Percentiles rank a stretch among this genome's conserved stretches.
phyloP scores from a whole-genome alignment of 1,140 invertebrate species.

The Vanessa atalanta region DNA sequence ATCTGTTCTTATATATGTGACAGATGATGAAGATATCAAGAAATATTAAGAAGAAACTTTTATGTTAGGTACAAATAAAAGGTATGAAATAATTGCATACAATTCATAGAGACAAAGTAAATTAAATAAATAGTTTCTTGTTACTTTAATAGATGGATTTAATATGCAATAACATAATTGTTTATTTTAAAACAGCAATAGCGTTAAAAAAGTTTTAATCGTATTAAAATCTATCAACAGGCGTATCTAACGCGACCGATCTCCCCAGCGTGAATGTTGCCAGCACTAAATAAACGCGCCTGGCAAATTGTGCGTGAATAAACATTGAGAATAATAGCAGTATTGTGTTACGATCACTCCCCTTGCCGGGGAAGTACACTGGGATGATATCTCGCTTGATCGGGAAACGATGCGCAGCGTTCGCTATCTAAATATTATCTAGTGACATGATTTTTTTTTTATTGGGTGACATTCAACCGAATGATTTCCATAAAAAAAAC shows the following conservation, averaged over 20 bases:
- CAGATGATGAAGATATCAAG: too few species aligned
- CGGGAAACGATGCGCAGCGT: slow-evolving; percentile 39
- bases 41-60: too few species aligned
- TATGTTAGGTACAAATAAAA: too few species aligned
- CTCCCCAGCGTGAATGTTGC: slow-evolving; percentile 51
- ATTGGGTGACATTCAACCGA: not conserved
- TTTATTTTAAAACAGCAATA: slow-evolving; percentile 2
- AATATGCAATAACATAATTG: not conserved
- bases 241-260: slow-evolving; percentile 6
- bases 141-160: not conserved
- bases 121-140: not conserved
- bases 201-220: slow-evolving; percentile 44
- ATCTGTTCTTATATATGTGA: too few species aligned
- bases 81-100: too few species aligned
- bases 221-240: slow-evolving; percentile 49
- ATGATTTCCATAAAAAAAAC: not conserved
- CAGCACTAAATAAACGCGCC: slow-evolving; percentile 61
- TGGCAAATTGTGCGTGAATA: slow-evolving; percentile 72
- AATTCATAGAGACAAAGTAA: not conserved
- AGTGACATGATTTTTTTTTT: slow-evolving; percentile 15
- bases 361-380: slow-evolving; percentile 18
- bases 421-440: slow-evolving; percentile 16
- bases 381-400: slow-evolving; percentile 40
- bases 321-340: slow-evolving; percentile 78
- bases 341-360: slow-evolving; percentile 60